Evolutionary conservation across 2,888 invertebrate genomes (phyloP), one percentile per base, ranked within the genome.

Genomic region (Drosophila austrosaltans): DNA sequence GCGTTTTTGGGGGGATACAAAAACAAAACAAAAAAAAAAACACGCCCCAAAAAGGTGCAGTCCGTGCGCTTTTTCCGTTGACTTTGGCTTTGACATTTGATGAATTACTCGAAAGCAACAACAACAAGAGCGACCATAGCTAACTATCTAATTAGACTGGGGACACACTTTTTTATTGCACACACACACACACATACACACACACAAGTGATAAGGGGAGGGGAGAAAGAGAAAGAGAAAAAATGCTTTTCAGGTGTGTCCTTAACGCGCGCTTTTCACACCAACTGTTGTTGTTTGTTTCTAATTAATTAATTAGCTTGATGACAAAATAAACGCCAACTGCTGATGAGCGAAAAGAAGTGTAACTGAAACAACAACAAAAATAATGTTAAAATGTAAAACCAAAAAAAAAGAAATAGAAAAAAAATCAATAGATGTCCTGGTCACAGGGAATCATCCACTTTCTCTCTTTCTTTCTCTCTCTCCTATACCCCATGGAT

Each of bases 301-400:
- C 82, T 87, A 87, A 87, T 85, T 87, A 85, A 85, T 85, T 85
- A 85, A 87, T 85, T 85, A 85, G 87, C 82, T 83, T 87, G 87
- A 85, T 85, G 85, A 87, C 84, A 85, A 83, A 87, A 87, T 82
- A 84, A 84, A 87, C 87, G 85, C 69, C 67, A 63, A 57, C 70
- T 74, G 75, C 57, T 56, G 53, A 36, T 57, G 48, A 57, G 69
- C 78, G 83, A 86, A 78, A 83, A 83, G 79, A 61, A 58, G 36
- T 36, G 36, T 36, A 59, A 57, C 16, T n/a, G 20, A 25, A 53
- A 30, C 40, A 30, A 54, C 10, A n/a, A 53, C 58, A 69, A 58
- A 56, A 56, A 59, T 32, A 69, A 70, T 42, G 44, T 58, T 42
- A 66, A 62, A 72, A 59, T 54, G 57, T 22, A 16, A 48, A 62